phyloP scores from a whole-genome alignment of 2,113 vertebrate species.

The Sphyrna mokarran region DNA sequence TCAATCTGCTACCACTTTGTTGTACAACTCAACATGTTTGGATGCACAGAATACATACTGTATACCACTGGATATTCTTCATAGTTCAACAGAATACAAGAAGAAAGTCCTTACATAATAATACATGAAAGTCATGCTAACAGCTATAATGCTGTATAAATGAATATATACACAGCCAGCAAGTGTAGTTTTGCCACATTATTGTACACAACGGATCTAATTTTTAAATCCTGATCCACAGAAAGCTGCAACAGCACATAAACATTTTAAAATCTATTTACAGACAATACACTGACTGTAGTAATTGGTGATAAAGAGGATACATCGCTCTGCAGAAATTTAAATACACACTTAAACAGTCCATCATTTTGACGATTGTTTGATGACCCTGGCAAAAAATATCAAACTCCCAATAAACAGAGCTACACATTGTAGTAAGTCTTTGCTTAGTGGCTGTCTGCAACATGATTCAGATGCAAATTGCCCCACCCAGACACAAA shows the following conservation, averaged over 20 bases:
- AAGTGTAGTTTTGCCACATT: background rate
- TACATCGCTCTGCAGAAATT: background rate
- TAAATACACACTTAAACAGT: background rate
- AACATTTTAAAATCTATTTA: background rate
- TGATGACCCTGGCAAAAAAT: background rate
- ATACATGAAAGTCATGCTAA: background rate
- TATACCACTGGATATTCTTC: background rate
- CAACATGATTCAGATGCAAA: conserved; percentile 1
- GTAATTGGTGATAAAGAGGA: background rate
- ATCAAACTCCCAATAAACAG: background rate
- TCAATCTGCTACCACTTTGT: background rate
- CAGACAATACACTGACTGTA: background rate
- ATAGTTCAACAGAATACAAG: background rate
- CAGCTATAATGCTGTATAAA: background rate
- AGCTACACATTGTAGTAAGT: background rate
- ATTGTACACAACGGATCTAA: background rate
- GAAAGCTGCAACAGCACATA: background rate
- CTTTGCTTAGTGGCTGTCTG: background rate
- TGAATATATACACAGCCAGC: background rate
- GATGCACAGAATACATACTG: background rate
- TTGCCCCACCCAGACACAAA: background rate
- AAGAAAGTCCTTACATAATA: background rate
- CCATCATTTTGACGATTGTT: conserved; percentile 9
- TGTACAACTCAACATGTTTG: background rate
- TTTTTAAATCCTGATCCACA: background rate